Conservation (phyloP, 2,113 vertebrate species). For the Alethe castanea region DNA sequence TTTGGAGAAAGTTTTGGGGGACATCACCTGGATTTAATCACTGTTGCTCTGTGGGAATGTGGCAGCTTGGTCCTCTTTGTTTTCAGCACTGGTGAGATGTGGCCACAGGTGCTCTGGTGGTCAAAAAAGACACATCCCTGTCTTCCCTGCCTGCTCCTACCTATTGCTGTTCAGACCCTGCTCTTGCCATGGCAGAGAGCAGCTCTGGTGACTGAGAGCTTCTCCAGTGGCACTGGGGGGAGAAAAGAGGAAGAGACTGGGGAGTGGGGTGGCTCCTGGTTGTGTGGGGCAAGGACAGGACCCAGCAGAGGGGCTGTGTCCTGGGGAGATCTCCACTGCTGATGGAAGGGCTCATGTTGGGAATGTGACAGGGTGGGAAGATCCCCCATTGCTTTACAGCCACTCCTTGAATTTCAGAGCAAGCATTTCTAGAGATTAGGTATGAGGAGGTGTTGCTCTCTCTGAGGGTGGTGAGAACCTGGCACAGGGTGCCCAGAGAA, state of each 20-base stretch:
- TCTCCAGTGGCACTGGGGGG: fast-evolving
- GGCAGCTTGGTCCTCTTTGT: background rate
- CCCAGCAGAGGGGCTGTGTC: background rate
- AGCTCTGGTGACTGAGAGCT: background rate
- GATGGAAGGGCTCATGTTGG: fast-evolving
- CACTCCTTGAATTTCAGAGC: background rate
- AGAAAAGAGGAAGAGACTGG: background rate
- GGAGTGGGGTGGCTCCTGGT: background rate
- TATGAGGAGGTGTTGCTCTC: no score
- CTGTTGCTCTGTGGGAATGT: background rate
- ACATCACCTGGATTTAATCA: background rate
- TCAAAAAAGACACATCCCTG: background rate
- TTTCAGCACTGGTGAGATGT: background rate
- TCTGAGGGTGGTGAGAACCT: background rate
- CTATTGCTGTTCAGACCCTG: fast-evolving
- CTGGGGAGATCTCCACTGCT: background rate
- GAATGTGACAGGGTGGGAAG: fast-evolving
- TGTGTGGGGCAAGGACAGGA: background rate
- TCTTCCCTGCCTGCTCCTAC: background rate
- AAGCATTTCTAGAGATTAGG: background rate
- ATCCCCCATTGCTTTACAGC: background rate
- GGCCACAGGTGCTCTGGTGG: background rate
- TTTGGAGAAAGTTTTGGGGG: background rate
- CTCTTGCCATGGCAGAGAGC: fast-evolving
- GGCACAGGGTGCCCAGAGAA: background rate